Conservation (phyloP, 2,797 vertebrate genomes). For the Anniella stebbinsi region DNA sequence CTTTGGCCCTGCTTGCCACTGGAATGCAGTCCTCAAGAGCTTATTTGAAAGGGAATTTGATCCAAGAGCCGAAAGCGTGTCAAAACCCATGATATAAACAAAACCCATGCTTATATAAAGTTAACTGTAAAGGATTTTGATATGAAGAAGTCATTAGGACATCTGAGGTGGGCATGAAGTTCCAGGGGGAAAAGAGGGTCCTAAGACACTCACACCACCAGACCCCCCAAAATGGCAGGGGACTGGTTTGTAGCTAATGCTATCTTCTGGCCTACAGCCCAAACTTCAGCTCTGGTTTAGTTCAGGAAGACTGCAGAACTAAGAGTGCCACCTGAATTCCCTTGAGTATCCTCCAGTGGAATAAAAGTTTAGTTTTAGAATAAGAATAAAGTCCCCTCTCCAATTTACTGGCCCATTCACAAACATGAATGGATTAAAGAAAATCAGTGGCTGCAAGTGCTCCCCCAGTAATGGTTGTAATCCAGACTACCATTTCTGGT, state of each 20-base stretch:
- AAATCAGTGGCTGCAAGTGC: not conserved
- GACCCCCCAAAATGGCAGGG: not conserved
- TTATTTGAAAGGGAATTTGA: too few species aligned
- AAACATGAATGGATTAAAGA: too few species aligned
- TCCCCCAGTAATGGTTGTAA: not conserved
- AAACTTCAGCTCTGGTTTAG: not conserved
- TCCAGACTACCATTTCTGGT: not conserved
- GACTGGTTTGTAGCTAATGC: not conserved
- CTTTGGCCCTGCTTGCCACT: too few species aligned
- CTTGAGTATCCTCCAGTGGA: not conserved
- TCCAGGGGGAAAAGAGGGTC: not conserved
- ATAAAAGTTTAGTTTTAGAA: not conserved
- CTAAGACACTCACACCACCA: not conserved
- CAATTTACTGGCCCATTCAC: not conserved
- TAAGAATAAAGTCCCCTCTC: not conserved
- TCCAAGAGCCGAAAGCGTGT: too few species aligned
- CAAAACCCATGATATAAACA: too few species aligned
- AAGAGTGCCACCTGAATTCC: not conserved
- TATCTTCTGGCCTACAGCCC: not conserved
- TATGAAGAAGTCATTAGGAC: too few species aligned
- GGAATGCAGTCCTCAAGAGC: too few species aligned
- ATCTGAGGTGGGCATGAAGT: not conserved
- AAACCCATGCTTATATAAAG: too few species aligned
- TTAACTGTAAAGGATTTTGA: too few species aligned
- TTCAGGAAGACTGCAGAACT: not conserved